Evolutionary conservation across 2,797 vertebrate genomes (phyloP).

Genomic region (Sebastes iracundus): DNA sequence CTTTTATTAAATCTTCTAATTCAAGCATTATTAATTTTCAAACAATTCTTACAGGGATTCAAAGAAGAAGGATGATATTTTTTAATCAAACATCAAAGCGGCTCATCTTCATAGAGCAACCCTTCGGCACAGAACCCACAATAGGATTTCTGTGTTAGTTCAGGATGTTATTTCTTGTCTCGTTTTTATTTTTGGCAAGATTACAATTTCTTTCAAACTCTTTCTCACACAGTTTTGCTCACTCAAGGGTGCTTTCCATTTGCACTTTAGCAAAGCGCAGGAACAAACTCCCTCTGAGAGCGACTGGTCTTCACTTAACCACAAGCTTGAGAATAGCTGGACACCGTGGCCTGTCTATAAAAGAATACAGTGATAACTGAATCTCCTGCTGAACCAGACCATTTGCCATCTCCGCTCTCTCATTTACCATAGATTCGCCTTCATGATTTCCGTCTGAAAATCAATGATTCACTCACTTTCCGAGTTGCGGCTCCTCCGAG

Average conservation of each 20-base stretch:
- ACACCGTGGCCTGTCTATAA: conserved; percentile 55
- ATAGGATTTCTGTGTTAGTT: conserved; percentile 63
- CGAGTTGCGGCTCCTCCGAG: conserved; percentile 59
- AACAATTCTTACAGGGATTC: conserved; percentile 63
- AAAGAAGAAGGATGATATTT: conserved; percentile 57
- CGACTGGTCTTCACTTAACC: conserved; percentile 59
- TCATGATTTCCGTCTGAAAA: conserved; percentile 82
- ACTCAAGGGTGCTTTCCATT: conserved; percentile 68
- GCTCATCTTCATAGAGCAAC: conserved; percentile 70
- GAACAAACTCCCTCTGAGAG: conserved; percentile 55
- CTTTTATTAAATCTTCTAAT: conserved; percentile 61
- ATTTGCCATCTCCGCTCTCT: conserved; percentile 71
- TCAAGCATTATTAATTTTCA: conserved; percentile 64
- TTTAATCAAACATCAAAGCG: conserved; percentile 80
- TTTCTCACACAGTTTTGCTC: conserved; percentile 35
- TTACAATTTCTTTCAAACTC: conserved; percentile 56
- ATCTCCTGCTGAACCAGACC: conserved; percentile 69
- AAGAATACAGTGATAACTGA: conserved; percentile 75
- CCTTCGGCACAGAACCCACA: conserved; percentile 60
- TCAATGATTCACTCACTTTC: conserved; percentile 76
- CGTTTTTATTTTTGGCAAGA: conserved; percentile 60
- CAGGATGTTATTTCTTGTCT: conserved; percentile 65
- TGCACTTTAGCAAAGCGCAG: conserved; percentile 53
- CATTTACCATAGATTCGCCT: conserved; percentile 79
- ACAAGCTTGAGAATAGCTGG: conserved; percentile 59